Base-by-base conservation (phyloP, 2,888 invertebrate species). In the Melanchra persicariae region DNA sequence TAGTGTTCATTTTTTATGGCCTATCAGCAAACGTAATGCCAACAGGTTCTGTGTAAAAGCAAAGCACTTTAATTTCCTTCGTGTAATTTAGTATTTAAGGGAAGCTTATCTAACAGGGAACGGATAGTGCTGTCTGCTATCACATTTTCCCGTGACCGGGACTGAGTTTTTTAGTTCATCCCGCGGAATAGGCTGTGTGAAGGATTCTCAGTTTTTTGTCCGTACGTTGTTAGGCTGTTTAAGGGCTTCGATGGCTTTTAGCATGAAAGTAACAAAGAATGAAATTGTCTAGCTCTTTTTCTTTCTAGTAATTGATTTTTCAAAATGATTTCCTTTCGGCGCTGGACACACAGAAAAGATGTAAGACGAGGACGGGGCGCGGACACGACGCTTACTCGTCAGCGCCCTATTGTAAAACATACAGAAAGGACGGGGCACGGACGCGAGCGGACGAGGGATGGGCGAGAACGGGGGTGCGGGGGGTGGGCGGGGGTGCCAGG, bases 61-160 rank as follows among this genome's bases (percentile, higher is more conserved):
- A 40, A 47, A 68, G 61, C 61, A 52, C 73, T 72, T 78, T 77
- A 77, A 82, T 82, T 79, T 78, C 78, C 79, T 79, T 73, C 65
- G 73, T 81, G 67, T 68, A 72, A 65, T 79, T 79, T 78, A 61
- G 45, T 61, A 78, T 79, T 79, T 67, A 67, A 58, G 43, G 24
- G 43, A 30, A 62, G 58, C 52, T 52, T 81, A 63, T 64, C 61
- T 65, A 61, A 51, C 60, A 43, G 19, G 30, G 58, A 62, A 55
- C 17, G n/a, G 12, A 51, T 77, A 57, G 77, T 81, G 63, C 19
- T 77, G 60, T 64, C 47, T 26, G 43, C 6, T 51, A 24, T 58
- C 24, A 49, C 43, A 63, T 75, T 55, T 49, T 69, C 47, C 47
- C 24, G 37, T 60, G 59, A 67, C n/a, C 6, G 8, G 22, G 49